Conservation (phyloP, 2,797 vertebrate species). For the Enteromius trimaculatus region DNA sequence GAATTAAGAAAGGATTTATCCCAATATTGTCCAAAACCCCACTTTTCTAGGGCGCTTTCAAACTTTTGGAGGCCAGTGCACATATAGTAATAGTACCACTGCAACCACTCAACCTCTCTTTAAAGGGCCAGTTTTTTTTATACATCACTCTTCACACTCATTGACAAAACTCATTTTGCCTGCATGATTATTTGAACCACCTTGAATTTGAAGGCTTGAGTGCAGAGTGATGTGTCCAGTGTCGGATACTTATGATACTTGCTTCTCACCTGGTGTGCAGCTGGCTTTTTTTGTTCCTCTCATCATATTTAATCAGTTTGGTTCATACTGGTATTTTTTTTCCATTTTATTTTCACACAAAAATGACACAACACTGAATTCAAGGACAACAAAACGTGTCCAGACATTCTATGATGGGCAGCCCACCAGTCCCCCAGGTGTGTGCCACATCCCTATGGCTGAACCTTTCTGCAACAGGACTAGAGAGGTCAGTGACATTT, state of each 20-base stretch:
- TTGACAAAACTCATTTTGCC: neutral
- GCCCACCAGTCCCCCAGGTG: conserved; percentile 80
- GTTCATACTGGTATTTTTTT: neutral
- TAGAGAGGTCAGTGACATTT: conserved; percentile 83
- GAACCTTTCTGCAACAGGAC: conserved; percentile 95
- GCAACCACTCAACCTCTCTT: too few relatives aligned
- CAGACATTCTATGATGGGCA: conserved; percentile 91
- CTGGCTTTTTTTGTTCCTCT: neutral
- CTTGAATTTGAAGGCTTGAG: neutral
- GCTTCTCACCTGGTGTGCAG: neutral
- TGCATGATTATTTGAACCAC: neutral
- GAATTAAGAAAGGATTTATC: too few relatives aligned
- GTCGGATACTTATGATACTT: neutral
- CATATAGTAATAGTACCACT: neutral
- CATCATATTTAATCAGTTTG: neutral
- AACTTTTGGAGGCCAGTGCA: too few relatives aligned
- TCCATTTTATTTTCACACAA: neutral
- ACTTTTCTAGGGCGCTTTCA: too few relatives aligned
- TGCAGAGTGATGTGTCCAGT: neutral
- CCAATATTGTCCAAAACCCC: too few relatives aligned
- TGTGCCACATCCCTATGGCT: conserved; percentile 94
- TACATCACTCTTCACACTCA: neutral
- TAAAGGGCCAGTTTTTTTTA: neutral
- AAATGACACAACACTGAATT: conserved; percentile 10
- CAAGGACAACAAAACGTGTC: conserved; percentile 88